These are phyloP conservation scores for Patella pellucida DNA, from an alignment of 2,888 invertebrate species.

Conservation along the genomic window DNA sequence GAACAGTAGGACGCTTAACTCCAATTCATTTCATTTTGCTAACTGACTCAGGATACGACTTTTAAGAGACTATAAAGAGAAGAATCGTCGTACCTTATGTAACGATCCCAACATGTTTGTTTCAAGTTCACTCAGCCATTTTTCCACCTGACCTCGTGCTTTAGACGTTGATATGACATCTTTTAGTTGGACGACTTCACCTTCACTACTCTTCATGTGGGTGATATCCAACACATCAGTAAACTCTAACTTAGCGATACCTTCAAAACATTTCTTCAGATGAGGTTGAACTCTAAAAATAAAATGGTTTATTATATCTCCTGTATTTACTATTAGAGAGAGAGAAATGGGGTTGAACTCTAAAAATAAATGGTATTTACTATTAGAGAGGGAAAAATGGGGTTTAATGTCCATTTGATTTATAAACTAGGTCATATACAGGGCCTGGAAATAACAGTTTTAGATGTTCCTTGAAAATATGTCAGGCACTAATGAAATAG, in stretches of 20 bases:
- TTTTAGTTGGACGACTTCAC: conserved; percentile 69
- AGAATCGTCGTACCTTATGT: conserved; percentile 73
- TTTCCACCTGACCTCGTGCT: conserved; percentile 95
- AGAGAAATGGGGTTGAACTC: conserved; percentile 72
- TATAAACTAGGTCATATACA: too few relatives aligned
- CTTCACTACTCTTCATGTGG: conserved; percentile 72
- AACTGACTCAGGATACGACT: too few relatives aligned
- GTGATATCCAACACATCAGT: conserved; percentile 72
- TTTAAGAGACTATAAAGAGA: too few relatives aligned
- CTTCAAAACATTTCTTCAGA: conserved; percentile 73
- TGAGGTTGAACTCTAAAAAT: conserved; percentile 72
- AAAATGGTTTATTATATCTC: neutral
- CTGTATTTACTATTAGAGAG: neutral
- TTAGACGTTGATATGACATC: conserved; percentile 71
- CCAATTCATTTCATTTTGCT: neutral
- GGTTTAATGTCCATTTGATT: too few relatives aligned
- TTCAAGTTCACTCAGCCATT: conserved; percentile 93
- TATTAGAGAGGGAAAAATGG: too few relatives aligned
- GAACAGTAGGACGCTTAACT: neutral
- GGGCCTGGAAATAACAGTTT: too few relatives aligned
- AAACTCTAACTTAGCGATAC: conserved; percentile 71
- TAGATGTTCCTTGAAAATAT: too few relatives aligned
- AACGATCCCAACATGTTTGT: conserved; percentile 90
- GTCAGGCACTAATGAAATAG: too few relatives aligned
- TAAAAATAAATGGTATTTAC: conserved; percentile 27